These are phyloP conservation scores for Apodemia mormo DNA, from an alignment of 2,888 invertebrate species.

Conservation along the genomic window DNA sequence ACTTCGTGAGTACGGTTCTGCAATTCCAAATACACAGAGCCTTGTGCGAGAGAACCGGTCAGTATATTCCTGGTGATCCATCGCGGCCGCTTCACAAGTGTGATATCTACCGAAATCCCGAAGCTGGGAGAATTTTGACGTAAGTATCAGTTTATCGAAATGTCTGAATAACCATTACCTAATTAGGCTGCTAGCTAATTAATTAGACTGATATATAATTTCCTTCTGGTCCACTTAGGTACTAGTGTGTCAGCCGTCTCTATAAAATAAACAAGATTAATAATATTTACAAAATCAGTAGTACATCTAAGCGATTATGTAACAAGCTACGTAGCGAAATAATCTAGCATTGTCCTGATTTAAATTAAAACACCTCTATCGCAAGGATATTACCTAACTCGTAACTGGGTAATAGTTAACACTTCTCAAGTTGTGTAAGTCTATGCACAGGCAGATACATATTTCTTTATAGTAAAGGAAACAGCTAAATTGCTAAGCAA, in stretches of 20 bases:
- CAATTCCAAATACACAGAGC: conserved; percentile 96
- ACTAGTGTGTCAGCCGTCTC: no score
- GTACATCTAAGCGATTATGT: neutral
- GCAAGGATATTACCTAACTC: conserved; percentile 15
- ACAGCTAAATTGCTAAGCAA: conserved; percentile 4
- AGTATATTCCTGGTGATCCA: conserved; percentile 88
- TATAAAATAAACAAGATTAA: no score
- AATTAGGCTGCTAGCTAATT: no score
- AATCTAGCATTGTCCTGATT: conserved; percentile 12
- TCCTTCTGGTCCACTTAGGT: no score
- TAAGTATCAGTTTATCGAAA: conserved; percentile 71
- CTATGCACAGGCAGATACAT: conserved; percentile 11
- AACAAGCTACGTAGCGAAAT: neutral
- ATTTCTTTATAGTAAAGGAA: conserved; percentile 10
- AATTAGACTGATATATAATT: no score
- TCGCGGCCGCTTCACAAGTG: conserved; percentile 92
- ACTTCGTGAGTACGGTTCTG: conserved; percentile 94
- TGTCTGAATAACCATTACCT: no score
- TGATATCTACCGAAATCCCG: conserved; percentile 93
- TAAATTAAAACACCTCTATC: conserved; percentile 17
- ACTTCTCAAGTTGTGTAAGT: conserved; percentile 7
- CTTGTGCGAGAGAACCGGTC: conserved; percentile 90
- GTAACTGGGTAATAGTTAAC: conserved; percentile 12
- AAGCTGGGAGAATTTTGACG: conserved; percentile 93
- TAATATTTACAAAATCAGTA: neutral